Evolutionary conservation across 2,888 invertebrate species (phyloP).

Genomic region (Erebia aethiops): DNA sequence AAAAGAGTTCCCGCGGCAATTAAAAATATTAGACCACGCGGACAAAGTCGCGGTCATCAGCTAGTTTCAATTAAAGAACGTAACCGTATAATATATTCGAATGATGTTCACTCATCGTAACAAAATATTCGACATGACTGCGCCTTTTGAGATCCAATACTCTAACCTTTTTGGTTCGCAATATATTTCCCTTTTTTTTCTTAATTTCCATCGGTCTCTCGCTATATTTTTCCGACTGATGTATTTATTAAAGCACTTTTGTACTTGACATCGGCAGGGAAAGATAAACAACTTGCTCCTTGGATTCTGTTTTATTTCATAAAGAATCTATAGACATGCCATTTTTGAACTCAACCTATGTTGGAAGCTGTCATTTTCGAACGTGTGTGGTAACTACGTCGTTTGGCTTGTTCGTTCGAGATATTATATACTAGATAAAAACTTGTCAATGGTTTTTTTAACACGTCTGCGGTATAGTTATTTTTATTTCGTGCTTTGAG

Average conservation of each 20-base stretch:
- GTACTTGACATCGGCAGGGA: slow-evolving; percentile 16
- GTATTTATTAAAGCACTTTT: slow-evolving; percentile 23
- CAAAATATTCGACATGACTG: slow-evolving; percentile 23
- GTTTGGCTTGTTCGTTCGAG: not conserved
- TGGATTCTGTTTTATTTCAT: slow-evolving; percentile 12
- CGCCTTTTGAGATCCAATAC: slow-evolving; percentile 16
- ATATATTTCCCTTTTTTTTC: slow-evolving; percentile 19
- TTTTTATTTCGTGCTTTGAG: not conserved
- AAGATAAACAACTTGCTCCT: slow-evolving; percentile 24
- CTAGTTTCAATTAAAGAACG: slow-evolving; percentile 5
- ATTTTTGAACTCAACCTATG: not conserved
- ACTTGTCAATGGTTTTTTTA: too few relatives aligned
- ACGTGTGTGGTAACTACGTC: not conserved
- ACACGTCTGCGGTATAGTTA: not conserved
- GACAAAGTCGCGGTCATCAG: too few relatives aligned
- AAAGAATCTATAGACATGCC: not conserved
- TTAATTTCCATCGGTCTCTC: slow-evolving; percentile 17
- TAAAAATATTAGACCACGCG: too few relatives aligned
- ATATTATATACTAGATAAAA: too few relatives aligned
- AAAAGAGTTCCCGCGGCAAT: too few relatives aligned
- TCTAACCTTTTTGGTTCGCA: slow-evolving; percentile 9
- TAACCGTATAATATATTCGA: slow-evolving; percentile 12
- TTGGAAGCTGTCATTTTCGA: not conserved
- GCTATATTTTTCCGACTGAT: slow-evolving; percentile 8
- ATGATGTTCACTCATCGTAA: slow-evolving; percentile 7